Evolutionary conservation across 2,113 vertebrate genomes (phyloP), one percentile per base, ranked within the genome.

Genomic region (Chroicocephalus ridibundus): DNA sequence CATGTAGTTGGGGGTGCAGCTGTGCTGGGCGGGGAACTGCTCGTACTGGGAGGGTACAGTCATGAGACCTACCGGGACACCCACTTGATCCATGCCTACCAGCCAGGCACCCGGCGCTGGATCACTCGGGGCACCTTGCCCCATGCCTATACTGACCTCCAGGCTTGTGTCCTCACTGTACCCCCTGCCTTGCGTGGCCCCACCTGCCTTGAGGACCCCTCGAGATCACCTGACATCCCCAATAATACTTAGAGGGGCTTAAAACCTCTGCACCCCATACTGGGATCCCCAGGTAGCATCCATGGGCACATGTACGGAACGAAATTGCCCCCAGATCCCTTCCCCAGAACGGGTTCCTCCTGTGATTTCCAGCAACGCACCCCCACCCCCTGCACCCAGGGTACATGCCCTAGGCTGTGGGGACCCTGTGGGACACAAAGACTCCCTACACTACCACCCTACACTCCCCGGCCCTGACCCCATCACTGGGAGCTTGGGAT

Each of bases 1-100:
- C 98, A 99, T 3, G 98, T 98, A 19, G 97, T 97, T 8, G 98
- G 97, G 20, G 97, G 98, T 3, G 96, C 98, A 10, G 97, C 97
- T 5, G 95, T 97, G 26, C 60, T 98, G 26, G 97, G 98, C 12
- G 98, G 98, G 5, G 98, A 98, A 25, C 88, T 99, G 13, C 95
- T 98, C 2, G 61, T 99, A 5, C 70, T 99, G 75, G 98, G 98
- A 11, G 98, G 98, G 36, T 98, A 98, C 40, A 98, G 98, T 44
- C 97, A 98, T 20, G 97, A 97, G 18, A 98, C 98, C 14, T 98
- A 98, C 2, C 96, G 94, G 47, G 97, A 98, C 40, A 98, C 98
- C 0, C 98, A 98, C 61, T 77, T 98, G 86, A 97, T 98, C 74
- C 98, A 98, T 0, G 97, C 98, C 71, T 99, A 98, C 51, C 97